A percentile compares a stretch with the other conserved stretches of the same genome.
These are phyloP conservation scores for Thalassoma bifasciatum DNA, from an alignment of 2,113 vertebrate species.

Conservation along the genomic window DNA sequence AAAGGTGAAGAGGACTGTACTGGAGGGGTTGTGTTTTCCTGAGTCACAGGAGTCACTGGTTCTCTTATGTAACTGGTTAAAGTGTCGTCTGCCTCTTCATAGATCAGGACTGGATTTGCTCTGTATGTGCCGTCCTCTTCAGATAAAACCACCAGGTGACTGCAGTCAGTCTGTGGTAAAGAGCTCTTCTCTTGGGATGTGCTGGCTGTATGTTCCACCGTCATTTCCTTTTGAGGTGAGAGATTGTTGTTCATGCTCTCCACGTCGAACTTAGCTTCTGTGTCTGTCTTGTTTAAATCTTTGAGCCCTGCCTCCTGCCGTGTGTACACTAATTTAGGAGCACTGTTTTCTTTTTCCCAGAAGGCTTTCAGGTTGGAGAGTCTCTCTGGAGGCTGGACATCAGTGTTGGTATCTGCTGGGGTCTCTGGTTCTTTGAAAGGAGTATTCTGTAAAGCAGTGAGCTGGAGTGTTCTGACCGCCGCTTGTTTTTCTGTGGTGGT, in stretches of 20 bases:
- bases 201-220: neutral
- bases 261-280: neutral
- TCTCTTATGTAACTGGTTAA: slow-evolving; percentile 30
- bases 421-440: slow-evolving; percentile 32
- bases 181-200: neutral
- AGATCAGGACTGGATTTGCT: slow-evolving; percentile 61
- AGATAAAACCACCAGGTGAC: slow-evolving; percentile 3
- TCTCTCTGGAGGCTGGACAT: slow-evolving; percentile 28
- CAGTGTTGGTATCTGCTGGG: neutral
- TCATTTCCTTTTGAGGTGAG: slow-evolving; percentile 3
- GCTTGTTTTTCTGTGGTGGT: neutral
- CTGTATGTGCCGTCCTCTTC: slow-evolving; percentile 54
- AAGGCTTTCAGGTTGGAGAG: slow-evolving; percentile 51
- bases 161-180: slow-evolving; percentile 8
- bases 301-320: slow-evolving; percentile 14
- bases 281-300: slow-evolving; percentile 5
- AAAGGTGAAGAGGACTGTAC: neutral
- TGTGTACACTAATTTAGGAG: slow-evolving; percentile 36
- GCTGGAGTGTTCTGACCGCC: slow-evolving; percentile 27
- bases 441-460: slow-evolving; percentile 39
- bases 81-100: slow-evolving; percentile 50
- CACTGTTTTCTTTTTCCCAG: slow-evolving; percentile 47
- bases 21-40: neutral
- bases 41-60: neutral
- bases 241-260: neutral